Conservation (phyloP, 2,113 vertebrate genomes). For the Indicator maculatus region DNA sequence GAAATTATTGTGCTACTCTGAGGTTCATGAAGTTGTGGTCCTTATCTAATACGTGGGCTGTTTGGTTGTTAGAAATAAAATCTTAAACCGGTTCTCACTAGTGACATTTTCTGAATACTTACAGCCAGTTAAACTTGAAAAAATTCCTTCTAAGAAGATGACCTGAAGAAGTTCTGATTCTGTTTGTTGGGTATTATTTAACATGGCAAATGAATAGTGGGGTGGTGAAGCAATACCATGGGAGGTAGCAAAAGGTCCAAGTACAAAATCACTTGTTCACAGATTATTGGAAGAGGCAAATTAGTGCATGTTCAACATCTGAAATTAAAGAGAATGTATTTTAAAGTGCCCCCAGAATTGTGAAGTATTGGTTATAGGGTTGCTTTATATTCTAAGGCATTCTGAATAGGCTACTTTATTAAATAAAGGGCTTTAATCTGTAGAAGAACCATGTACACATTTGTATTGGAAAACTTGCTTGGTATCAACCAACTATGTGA, state of each 20-base stretch:
- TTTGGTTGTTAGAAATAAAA: neutral
- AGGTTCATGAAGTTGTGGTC: neutral
- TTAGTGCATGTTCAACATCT: neutral
- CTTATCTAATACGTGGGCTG: neutral
- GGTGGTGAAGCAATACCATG: neutral
- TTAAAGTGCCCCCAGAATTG: neutral
- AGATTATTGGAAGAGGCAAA: neutral
- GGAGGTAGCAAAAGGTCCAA: neutral
- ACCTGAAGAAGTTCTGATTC: neutral
- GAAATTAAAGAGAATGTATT: neutral
- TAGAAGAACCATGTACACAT: neutral
- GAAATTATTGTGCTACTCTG: fast-evolving
- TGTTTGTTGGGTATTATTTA: neutral
- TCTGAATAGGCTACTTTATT: neutral
- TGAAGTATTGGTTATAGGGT: neutral
- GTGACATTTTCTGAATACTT: neutral
- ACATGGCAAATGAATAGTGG: neutral
- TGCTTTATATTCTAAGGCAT: neutral
- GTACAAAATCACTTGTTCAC: neutral
- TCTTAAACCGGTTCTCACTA: neutral
- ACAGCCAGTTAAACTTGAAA: neutral
- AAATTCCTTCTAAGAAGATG: neutral
- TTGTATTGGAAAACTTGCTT: neutral
- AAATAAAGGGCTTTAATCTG: neutral
- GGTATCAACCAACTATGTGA: neutral